Base-by-base conservation (phyloP, 2,888 invertebrate species). In the Achlya flavicornis region DNA sequence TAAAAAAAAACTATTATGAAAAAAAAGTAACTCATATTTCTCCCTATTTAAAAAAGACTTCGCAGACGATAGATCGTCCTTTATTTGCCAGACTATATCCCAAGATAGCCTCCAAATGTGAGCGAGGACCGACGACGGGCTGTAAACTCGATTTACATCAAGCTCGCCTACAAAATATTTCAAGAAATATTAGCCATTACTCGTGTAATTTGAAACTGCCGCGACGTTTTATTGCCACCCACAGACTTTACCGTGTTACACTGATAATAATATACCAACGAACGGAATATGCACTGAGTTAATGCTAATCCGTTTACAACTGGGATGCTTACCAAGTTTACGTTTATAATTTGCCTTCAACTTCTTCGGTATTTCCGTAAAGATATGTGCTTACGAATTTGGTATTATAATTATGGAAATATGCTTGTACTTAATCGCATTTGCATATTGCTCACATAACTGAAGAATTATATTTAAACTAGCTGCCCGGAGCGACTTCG, bases 141-240 rank as follows among this genome's bases (percentile, higher is more conserved):
- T 69, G 67, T 76, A 80, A 81, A 79, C 75, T 77, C 77, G 67
- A 78, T 81, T 80, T 81, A 79, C 77, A 74, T 76, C 71, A 74
- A 67, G 70, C 72, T 70, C 68, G 71, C 72, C 74, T 72, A 72
- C 76, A 73, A 78, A 80, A 80, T 78, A 74, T 78, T 78, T 70
- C 61, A 66, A 66, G 70, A 67, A 74, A 78, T 76, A 75, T 80
- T 76, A 78, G 71, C 75, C 68, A 72, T 78, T 77, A 76, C 73
- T 73, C 70, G 69, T 67, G 71, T 76, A 79, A 80, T 77, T 81
- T 76, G 62, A 70, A 74, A 66, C 62, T 60, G 59, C 66, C 63
- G 67, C 68, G 66, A 70, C 61, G 63, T 74, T 79, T 76, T 77
- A 79, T 78, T 79, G 73, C 67, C 62, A 58, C 63, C 43, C 33